Conservation (phyloP, 2,797 vertebrate genomes). For the Bufotes viridis region DNA sequence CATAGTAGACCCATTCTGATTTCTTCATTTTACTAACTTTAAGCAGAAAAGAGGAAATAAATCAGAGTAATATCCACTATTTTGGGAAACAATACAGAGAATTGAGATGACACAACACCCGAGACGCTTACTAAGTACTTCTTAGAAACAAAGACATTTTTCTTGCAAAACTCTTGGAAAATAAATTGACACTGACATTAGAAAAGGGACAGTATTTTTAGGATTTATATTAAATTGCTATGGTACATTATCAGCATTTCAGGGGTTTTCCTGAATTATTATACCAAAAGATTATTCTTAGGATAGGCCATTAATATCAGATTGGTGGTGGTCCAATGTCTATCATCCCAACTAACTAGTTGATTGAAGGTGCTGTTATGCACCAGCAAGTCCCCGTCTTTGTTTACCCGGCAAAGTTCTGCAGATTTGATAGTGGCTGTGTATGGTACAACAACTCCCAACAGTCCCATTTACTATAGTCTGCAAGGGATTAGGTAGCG, state of each 20-base stretch:
- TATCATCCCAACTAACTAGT: neutral
- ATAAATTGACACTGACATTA: neutral
- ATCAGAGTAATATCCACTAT: conserved; percentile 14
- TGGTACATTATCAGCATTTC: neutral
- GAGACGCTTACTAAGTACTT: conserved; percentile 6
- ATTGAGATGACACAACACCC: neutral
- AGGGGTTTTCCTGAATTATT: neutral
- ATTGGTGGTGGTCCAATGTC: neutral
- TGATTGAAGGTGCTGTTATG: neutral
- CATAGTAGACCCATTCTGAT: conserved; percentile 55
- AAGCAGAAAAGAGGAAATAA: conserved; percentile 10
- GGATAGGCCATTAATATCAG: neutral
- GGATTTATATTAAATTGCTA: neutral
- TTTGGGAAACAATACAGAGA: neutral
- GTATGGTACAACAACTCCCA: too few relatives aligned
- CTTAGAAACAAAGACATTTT: neutral
- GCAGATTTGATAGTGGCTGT: too few relatives aligned
- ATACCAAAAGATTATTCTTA: neutral
- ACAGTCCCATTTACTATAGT: too few relatives aligned
- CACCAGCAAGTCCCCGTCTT: neutral
- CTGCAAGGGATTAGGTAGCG: too few relatives aligned
- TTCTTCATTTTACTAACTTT: conserved; percentile 52
- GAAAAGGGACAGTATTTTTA: neutral
- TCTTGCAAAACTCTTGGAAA: neutral
- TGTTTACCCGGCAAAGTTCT: too few relatives aligned